Conservation (phyloP, 2,113 vertebrate genomes). For the Pipra filicauda region DNA sequence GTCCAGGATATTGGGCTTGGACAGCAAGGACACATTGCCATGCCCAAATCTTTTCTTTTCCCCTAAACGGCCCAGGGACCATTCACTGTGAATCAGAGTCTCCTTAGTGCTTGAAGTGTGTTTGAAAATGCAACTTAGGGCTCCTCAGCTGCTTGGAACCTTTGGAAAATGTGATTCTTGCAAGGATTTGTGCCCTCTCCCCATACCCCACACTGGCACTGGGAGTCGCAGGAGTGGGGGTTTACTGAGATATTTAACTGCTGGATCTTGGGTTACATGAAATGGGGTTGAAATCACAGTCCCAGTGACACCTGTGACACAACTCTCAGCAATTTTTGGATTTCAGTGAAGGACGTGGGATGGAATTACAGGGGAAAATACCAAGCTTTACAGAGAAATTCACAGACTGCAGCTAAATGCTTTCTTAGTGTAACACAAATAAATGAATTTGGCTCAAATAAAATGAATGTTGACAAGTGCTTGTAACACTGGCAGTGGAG, state of each 20-base stretch:
- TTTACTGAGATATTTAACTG: neutral
- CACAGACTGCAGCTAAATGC: neutral
- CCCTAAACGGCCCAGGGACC: neutral
- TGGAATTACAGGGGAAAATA: slow-evolving; percentile 20
- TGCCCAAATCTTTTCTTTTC: neutral
- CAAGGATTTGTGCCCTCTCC: neutral
- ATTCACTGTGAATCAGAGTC: neutral
- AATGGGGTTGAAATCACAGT: neutral
- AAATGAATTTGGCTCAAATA: slow-evolving; percentile 28
- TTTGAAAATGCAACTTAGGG: neutral
- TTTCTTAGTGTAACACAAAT: slow-evolving; percentile 29
- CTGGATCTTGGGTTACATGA: neutral
- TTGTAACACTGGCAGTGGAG: neutral
- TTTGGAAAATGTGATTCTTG: neutral
- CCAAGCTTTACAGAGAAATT: neutral
- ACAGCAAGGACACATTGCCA: neutral
- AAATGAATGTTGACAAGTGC: neutral
- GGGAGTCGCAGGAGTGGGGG: neutral
- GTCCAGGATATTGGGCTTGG: neutral
- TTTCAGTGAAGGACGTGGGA: neutral
- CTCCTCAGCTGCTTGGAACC: neutral
- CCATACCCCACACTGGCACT: neutral
- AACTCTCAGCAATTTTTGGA: slow-evolving; percentile 7
- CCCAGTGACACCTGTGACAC: neutral
- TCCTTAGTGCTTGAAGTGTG: neutral